Evolutionary conservation across 2,888 invertebrate species (phyloP).

Genomic region (Gymnoscelis rufifasciata): DNA sequence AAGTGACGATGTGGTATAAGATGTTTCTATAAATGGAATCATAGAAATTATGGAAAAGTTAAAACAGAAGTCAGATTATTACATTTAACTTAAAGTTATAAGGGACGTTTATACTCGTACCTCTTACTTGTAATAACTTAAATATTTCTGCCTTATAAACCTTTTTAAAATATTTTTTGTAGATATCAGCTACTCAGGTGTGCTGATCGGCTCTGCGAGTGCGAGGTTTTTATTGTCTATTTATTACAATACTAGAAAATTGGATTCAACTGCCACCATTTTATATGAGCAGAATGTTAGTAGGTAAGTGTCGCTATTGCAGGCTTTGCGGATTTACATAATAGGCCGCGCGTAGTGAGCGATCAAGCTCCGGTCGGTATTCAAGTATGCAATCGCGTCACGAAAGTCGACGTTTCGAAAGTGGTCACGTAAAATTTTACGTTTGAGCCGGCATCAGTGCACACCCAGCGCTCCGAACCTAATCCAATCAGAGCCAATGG

Average conservation of each 20-base stretch:
- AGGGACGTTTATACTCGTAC: too few species aligned
- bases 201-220: too few species aligned
- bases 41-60: too few species aligned
- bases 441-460: constrained; percentile 66
- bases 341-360: constrained; percentile 53
- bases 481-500: constrained; percentile 75
- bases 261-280: constrained; percentile 36
- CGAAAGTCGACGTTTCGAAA: constrained; percentile 66
- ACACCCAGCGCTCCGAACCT: constrained; percentile 65
- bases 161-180: too few species aligned
- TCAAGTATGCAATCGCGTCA: constrained; percentile 62
- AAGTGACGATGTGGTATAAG: too few species aligned
- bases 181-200: too few species aligned
- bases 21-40: too few species aligned
- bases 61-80: too few species aligned
- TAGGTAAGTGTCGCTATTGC: constrained; percentile 46
- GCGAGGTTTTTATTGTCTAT: constrained; percentile 29
- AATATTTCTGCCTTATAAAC: too few species aligned
- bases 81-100: too few species aligned
- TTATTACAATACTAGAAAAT: constrained; percentile 32
- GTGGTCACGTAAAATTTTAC: constrained; percentile 79
- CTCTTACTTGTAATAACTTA: too few species aligned
- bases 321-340: constrained; percentile 61
- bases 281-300: constrained; percentile 37
- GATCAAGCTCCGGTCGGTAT: constrained; percentile 50